Base-by-base conservation (phyloP, 2,888 invertebrate genomes). In the Xanthia togata region DNA sequence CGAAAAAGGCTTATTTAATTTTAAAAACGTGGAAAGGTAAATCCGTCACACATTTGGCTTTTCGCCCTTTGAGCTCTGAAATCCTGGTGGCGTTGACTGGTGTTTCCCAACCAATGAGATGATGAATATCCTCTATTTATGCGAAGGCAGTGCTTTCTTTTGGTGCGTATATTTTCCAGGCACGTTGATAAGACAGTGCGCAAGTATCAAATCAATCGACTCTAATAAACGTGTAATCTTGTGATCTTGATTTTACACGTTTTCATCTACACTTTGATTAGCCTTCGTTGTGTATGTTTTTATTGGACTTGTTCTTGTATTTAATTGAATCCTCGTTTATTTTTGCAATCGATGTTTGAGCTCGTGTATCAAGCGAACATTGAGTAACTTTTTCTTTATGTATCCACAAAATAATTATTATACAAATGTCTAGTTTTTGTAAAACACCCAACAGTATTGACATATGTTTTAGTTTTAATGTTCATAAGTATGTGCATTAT, bases 191-290 rank as follows among this genome's bases (percentile, higher is more conserved):
- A 31, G 47, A 71, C 17, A 38, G 9, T 38, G 4, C 23, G 50
- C 38, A 72, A 71, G 31, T 60, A 73, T 60, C 26, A 23, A 17
- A 50, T 44, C 35, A 73, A 50, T 38, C 38, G 9, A 31, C 1
- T 41, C 1, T 31, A 53, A 72, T 53, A 50, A 20, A 50, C 31
- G 31, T 31, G 31, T 31, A 31, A 31, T 31, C 5, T n/a, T 55
- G 31, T 50, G 31, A 50, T 2, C n/a, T 55, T 23, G 8, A 55
- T 26, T 14, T 38, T 23, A 31, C 23, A 72, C 11, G 14, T 55
- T 41, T 72, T 69, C 44, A 70, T 23, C n/a, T n/a, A n/a, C 3
- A 35, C n/a, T 44, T 47, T 47, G 35, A 44, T 73, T 44, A 73
- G 17, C 23, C 9, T 35, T 4, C 57, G 12, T 44, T 9, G 44